Base-by-base conservation (phyloP, 2,888 invertebrate species). In the Clanis bilineata region DNA sequence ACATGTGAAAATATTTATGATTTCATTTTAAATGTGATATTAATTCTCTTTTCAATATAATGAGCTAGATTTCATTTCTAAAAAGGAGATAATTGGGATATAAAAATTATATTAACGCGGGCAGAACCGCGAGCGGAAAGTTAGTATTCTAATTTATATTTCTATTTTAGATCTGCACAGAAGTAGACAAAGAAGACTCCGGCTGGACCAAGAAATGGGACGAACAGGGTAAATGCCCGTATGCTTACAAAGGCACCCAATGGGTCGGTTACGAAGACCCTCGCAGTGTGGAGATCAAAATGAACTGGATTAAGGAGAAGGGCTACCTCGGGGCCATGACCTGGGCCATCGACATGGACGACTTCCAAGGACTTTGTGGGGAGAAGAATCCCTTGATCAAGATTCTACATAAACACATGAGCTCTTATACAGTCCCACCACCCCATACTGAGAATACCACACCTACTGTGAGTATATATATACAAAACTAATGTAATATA, bases 311-410 rank as follows among this genome's bases (percentile, higher is more conserved):
- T 69, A 97, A 96, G 78, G 76, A 94, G 60, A 96, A 95, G 80
- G 97, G 97, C 0, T 90, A 90, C 68, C 95, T 95, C 0, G 98
- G 98, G 0, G 97, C 97, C 0, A 98, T 98, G 98, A 96, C 95
- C 18, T 98, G 98, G 98, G 97, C 98, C 23, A 95, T 97, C 54
- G 97, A 97, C 70, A 97, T 97, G 97, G 98, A 98, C 62, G 98
- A 98, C 82, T 98, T 97, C 80, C 93, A 93, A 61, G 97, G 97
- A 0, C 79, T 96, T 0, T 98, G 98, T 73, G 97, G 97, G 0
- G 93, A 94, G 0, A 93, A 94, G 73, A 97, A 97, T 81, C 93
- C 95, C 0, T 86, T 98, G 9, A 95, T 96, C 65, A 94, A 95
- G 63, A 93, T 96, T 57, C 88, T 98, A 55, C 86, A 95, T 73